phyloP scores from a whole-genome alignment of 2,113 vertebrate species.

The Fulmarus glacialis region DNA sequence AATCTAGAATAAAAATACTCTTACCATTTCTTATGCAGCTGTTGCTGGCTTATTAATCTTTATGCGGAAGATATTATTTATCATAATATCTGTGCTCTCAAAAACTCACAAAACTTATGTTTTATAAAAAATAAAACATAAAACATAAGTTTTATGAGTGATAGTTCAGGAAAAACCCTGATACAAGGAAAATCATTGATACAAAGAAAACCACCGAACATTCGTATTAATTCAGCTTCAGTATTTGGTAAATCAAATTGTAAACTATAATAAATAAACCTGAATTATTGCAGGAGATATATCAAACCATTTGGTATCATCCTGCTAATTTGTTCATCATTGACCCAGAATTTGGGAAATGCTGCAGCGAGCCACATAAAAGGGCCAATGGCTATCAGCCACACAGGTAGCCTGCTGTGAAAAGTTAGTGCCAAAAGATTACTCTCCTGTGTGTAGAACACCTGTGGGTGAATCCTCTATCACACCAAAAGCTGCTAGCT shows the following conservation, averaged over 20 bases:
- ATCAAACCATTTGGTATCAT: not conserved
- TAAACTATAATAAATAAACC: not conserved
- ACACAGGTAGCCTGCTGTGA: slow-evolving; percentile 41
- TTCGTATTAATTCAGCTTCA: not conserved
- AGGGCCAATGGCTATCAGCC: not conserved
- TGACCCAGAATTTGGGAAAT: not conserved
- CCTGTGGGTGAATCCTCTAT: slow-evolving; percentile 17
- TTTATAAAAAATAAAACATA: not conserved
- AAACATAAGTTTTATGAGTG: not conserved
- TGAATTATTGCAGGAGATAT: not conserved
- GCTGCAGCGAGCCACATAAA: not conserved
- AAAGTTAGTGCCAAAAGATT: slow-evolving; percentile 37
- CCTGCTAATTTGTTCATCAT: not conserved
- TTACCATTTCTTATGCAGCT: not conserved
- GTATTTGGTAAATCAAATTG: not conserved
- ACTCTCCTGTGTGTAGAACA: not conserved
- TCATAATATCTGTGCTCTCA: not conserved
- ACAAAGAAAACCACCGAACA: not conserved
- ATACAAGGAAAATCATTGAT: not conserved
- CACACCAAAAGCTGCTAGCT: slow-evolving; percentile 23
- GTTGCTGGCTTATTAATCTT: not conserved
- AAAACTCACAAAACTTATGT: not conserved
- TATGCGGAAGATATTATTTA: not conserved
- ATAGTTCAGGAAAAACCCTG: not conserved
- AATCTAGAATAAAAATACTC: not conserved